Evolutionary conservation across 2,888 invertebrate species (phyloP).

Genomic region (Temnothorax rugatulus): DNA sequence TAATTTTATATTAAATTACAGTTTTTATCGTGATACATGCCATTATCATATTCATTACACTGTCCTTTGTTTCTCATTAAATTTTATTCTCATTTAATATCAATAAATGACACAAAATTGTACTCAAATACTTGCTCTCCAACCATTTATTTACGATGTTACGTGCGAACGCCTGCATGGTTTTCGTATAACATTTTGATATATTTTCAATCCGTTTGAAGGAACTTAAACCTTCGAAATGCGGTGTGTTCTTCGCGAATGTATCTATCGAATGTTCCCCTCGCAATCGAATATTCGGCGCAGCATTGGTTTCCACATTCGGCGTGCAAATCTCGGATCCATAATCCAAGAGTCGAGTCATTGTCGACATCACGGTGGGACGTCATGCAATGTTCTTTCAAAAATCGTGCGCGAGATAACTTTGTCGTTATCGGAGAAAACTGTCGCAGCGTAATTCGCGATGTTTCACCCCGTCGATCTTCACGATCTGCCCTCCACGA

Average conservation of each 20-base stretch:
- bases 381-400: neutral
- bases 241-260: neutral
- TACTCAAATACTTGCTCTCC: neutral
- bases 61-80: conserved; percentile 31
- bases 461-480: conserved; percentile 7
- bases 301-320: neutral
- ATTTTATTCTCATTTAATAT: conserved; percentile 10
- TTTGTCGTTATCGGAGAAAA: conserved; percentile 39
- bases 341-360: conserved; percentile 22
- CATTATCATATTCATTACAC: conserved; percentile 38
- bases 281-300: conserved; percentile 23
- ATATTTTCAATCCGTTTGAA: neutral
- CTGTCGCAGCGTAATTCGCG: conserved; percentile 34
- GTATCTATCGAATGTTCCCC: neutral
- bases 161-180: neutral
- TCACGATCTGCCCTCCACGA: conserved; percentile 6
- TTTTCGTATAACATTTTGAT: conserved; percentile 9
- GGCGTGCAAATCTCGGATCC: conserved; percentile 16
- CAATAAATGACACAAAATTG: neutral
- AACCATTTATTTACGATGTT: neutral
- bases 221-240: neutral
- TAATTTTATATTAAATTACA: conserved; percentile 34
- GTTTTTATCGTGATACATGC: conserved; percentile 23
- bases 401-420: conserved; percentile 26
- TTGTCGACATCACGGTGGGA: neutral